These are phyloP conservation scores for Neodon shergylaensis DNA, from an alignment of 2,113 vertebrate genomes.

Conservation along the genomic window DNA sequence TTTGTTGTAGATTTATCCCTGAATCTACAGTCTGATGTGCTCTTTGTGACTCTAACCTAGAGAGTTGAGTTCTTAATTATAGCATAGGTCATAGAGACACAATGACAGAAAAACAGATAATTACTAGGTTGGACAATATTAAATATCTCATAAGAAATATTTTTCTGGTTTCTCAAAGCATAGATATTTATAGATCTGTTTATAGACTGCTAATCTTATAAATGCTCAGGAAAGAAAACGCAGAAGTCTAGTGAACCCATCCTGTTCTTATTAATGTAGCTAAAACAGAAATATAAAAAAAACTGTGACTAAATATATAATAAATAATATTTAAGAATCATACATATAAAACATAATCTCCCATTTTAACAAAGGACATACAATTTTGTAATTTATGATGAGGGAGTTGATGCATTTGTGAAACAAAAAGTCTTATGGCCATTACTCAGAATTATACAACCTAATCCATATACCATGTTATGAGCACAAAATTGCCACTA, in stretches of 20 bases:
- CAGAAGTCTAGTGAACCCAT: not conserved
- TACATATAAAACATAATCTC: not conserved
- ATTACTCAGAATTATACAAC: not conserved
- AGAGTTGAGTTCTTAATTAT: too few relatives aligned
- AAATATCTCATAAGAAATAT: too few relatives aligned
- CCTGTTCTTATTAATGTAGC: not conserved
- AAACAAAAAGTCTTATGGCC: not conserved
- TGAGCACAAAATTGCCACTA: not conserved
- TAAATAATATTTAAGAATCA: not conserved
- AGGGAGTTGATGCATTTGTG: not conserved
- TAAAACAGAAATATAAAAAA: not conserved
- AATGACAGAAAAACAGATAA: not conserved
- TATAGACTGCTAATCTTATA: not conserved
- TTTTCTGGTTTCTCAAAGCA: not conserved
- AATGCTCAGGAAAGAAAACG: not conserved
- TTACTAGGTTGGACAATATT: not conserved
- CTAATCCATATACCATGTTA: not conserved
- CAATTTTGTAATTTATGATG: not conserved
- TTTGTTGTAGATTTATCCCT: too few relatives aligned
- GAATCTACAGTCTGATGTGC: not conserved
- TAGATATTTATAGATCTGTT: not conserved
- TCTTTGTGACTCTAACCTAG: not conserved
- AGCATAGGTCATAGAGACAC: not conserved
- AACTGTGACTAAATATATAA: not conserved
- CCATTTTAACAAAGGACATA: not conserved